phyloP scores from a whole-genome alignment of 2,888 invertebrate genomes.

The Tridacna gigas region DNA sequence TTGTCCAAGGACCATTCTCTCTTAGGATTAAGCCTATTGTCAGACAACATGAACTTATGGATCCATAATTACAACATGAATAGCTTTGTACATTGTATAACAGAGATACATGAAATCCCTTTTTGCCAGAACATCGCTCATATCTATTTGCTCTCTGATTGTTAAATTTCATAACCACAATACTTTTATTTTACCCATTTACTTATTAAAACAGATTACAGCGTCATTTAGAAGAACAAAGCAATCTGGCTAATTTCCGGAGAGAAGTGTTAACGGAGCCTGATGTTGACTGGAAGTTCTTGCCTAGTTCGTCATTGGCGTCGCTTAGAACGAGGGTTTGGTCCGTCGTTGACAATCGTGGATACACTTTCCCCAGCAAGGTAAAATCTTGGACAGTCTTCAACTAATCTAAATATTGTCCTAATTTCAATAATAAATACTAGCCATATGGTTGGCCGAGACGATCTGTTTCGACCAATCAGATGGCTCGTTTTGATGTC shows the following conservation, averaged over 20 bases:
- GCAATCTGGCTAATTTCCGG: not conserved
- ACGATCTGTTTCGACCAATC: no score
- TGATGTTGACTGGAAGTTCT: not conserved
- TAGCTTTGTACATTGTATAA: no score
- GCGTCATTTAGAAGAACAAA: not conserved
- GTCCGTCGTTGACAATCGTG: constrained; percentile 13
- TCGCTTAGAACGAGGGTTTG: not conserved
- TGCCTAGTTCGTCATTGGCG: not conserved
- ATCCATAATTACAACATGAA: no score
- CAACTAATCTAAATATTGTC: not conserved
- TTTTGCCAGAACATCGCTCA: no score
- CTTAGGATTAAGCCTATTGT: no score
- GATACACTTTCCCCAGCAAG: not conserved
- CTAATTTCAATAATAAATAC: not conserved
- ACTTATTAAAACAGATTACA: not conserved
- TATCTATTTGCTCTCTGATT: no score
- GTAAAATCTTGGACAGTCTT: not conserved
- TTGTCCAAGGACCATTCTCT: no score
- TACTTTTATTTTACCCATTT: not conserved
- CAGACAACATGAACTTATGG: no score
- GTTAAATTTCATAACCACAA: no score
- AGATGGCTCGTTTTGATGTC: not conserved
- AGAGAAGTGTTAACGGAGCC: not conserved
- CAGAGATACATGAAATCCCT: no score
- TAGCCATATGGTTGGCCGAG: not conserved